These are phyloP conservation scores for Eremobia ochroleuca DNA, from an alignment of 2,888 invertebrate genomes.

Conservation along the genomic window DNA sequence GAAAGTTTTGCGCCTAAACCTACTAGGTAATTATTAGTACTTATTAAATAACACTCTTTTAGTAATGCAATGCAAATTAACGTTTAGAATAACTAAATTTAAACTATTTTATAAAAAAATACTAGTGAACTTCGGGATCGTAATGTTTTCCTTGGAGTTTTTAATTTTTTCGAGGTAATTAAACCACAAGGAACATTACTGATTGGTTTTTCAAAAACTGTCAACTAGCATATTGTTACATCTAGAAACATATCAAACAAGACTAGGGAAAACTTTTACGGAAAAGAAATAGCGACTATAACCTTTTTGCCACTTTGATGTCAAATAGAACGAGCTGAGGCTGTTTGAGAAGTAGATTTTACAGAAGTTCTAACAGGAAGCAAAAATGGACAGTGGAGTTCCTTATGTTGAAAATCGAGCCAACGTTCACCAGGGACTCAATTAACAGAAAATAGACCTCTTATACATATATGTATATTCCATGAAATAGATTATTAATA, in stretches of 20 bases:
- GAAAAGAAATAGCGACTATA: background rate
- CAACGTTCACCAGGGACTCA: background rate
- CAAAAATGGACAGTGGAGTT: background rate
- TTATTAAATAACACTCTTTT: background rate
- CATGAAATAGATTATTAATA: background rate
- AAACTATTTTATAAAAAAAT: background rate
- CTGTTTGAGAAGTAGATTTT: background rate
- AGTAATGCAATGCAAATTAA: background rate
- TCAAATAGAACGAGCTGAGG: background rate
- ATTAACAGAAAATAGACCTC: background rate
- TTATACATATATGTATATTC: background rate
- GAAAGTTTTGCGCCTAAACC: background rate
- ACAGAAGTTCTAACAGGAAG: background rate
- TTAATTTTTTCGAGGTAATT: no score
- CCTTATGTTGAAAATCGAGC: background rate
- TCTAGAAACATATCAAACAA: no score
- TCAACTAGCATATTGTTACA: no score
- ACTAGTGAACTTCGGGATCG: no score
- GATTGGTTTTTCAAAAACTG: no score
- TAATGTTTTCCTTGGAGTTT: background rate
- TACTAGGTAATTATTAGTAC: background rate
- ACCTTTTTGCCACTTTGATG: background rate
- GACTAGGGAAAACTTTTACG: background rate
- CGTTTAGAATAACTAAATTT: no score
- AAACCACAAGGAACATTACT: no score